phyloP scores from a whole-genome alignment of 2,113 vertebrate genomes.

The human region GRCh38 chr16:73551501-73552000 shows the following conservation, averaged over 20 bases:
- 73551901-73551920: not conserved
- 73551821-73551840: not conserved
- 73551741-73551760: not conserved
- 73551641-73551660: constrained; percentile 57
- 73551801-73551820: constrained; percentile 42
- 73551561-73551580: constrained; percentile 70
- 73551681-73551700: constrained; percentile 53
- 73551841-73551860: not conserved
- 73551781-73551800: constrained; percentile 22
- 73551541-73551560: constrained; percentile 71
- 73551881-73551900: not conserved
- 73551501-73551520: constrained; percentile 29
- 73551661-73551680: constrained; percentile 40
- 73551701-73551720: not conserved
- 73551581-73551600: constrained; percentile 64
- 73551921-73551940: not conserved
- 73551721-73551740: constrained; percentile 34
- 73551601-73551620: constrained; percentile 55
- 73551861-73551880: not conserved
- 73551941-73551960: constrained; percentile 35
- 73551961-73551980: constrained; percentile 30
- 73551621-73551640: constrained; percentile 63
- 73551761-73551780: not conserved
- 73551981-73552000: not conserved
- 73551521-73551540: constrained; percentile 27